phyloP scores from a whole-genome alignment of 2,113 vertebrate species.

The Leptosomus discolor region DNA sequence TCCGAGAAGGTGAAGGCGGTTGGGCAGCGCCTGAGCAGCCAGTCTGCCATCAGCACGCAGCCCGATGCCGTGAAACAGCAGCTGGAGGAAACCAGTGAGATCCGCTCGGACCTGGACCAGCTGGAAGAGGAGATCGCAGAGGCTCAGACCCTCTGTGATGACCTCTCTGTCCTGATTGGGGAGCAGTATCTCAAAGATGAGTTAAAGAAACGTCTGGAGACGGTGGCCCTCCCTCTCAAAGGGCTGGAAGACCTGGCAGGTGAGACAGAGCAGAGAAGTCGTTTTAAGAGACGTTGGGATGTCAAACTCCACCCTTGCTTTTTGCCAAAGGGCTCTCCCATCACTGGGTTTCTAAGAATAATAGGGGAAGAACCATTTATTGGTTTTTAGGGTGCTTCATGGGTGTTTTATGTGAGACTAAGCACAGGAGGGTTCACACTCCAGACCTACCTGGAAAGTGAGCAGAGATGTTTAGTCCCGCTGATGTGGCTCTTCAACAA shows the following conservation, averaged over 20 bases:
- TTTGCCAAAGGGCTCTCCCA: background rate
- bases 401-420: background rate
- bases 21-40: slow-evolving; percentile 82
- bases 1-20: slow-evolving; percentile 83
- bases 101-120: slow-evolving; percentile 90
- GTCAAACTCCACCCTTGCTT: background rate
- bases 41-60: slow-evolving; percentile 87
- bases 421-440: background rate
- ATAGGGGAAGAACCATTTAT: background rate
- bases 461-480: background rate
- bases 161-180: slow-evolving; percentile 87
- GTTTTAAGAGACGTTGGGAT: background rate
- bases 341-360: background rate
- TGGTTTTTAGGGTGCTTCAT: background rate
- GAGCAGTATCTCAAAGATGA: slow-evolving; percentile 96
- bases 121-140: slow-evolving; percentile 80
- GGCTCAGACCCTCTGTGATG: slow-evolving; percentile 85
- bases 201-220: slow-evolving; percentile 88
- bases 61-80: slow-evolving; percentile 90
- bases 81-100: slow-evolving; percentile 92
- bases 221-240: slow-evolving; percentile 85
- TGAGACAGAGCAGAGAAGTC: slow-evolving; percentile 48
- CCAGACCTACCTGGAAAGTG: background rate
- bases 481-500: background rate
- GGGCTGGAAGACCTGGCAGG: slow-evolving; percentile 93